Percentiles rank a stretch among this genome's conserved stretches.
These are phyloP conservation scores for Bombus vancouverensis DNA, from an alignment of 1,140 invertebrate species.

Conservation along the genomic window DNA sequence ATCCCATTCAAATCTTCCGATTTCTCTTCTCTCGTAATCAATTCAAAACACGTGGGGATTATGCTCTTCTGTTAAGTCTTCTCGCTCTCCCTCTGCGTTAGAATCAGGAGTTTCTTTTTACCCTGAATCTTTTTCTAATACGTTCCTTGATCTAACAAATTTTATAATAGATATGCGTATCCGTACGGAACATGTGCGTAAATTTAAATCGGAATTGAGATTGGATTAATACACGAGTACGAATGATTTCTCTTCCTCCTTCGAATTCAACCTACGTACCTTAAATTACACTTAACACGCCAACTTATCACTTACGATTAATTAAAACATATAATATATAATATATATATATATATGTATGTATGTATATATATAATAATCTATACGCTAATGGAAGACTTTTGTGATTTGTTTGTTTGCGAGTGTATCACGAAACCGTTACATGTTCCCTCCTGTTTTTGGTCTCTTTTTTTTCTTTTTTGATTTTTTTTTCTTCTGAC, in stretches of 20 bases:
- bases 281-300: conserved; percentile 39
- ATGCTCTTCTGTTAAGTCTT: not conserved
- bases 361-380: conserved; percentile 5
- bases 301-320: conserved; percentile 52
- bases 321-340: conserved; percentile 26
- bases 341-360: not conserved
- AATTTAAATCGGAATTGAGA: not conserved
- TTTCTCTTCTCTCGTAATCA: not conserved
- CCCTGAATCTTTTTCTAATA: not conserved
- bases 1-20: not conserved
- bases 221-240: not conserved
- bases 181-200: not conserved
- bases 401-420: conserved; percentile 75
- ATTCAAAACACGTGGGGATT: conserved; percentile 9
- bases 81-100: not conserved
- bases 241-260: not conserved
- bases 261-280: conserved; percentile 9
- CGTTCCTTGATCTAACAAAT: not conserved
- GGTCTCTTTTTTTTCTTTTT: not conserved
- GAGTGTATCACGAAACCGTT: conserved; percentile 54
- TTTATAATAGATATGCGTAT: not conserved
- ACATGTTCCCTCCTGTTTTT: conserved; percentile 51
- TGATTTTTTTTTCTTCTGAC: not conserved
- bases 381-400: conserved; percentile 76
- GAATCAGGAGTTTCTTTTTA: not conserved